Percentiles rank a stretch among this genome's conserved stretches.
Conservation (phyloP, 2,113 vertebrate genomes). For the Strix uralensis region DNA sequence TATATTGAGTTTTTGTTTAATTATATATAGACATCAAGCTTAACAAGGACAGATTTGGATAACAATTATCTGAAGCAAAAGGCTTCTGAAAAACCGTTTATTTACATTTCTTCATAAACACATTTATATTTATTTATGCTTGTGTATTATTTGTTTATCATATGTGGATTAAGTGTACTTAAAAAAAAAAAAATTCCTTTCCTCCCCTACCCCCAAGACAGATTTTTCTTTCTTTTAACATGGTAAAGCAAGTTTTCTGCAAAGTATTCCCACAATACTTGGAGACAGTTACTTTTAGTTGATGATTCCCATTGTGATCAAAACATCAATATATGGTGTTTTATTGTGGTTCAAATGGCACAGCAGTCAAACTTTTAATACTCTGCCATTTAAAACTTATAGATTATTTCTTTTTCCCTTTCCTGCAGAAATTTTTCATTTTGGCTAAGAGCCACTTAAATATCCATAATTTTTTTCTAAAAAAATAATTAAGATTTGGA, state of each 20-base stretch:
- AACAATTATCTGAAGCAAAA: background rate
- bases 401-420: background rate
- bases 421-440: background rate
- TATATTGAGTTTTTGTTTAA: background rate
- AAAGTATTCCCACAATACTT: background rate
- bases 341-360: background rate
- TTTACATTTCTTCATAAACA: background rate
- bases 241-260: background rate
- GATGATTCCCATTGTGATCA: background rate
- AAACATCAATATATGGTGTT: background rate
- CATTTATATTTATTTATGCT: background rate
- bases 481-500: background rate
- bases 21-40: background rate
- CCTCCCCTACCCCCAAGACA: background rate
- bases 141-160: background rate
- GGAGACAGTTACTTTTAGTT: background rate
- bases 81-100: background rate
- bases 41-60: background rate
- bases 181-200: background rate
- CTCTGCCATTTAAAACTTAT: background rate
- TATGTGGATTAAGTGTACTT: background rate
- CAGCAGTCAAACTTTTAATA: background rate
- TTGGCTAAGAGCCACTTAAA: background rate
- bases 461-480: background rate
- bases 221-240: background rate